Evolutionary conservation across 2,888 invertebrate species (phyloP).

Genomic region (Tenodera sinensis): DNA sequence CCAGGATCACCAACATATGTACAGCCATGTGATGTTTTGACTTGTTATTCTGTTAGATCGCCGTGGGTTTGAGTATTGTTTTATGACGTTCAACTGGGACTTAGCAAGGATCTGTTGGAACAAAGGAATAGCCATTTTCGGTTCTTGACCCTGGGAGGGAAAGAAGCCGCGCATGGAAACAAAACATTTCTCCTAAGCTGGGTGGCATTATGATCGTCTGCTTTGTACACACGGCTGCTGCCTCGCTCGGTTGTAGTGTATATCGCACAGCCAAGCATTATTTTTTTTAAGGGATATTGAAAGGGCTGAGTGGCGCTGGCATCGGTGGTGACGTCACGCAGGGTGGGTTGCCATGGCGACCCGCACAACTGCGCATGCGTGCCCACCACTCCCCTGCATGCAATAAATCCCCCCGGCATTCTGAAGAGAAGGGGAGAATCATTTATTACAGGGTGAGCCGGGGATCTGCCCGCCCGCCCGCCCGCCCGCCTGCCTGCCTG

Average conservation of each 20-base stretch:
- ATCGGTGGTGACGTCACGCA: constrained; percentile 11
- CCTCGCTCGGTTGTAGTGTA: neutral
- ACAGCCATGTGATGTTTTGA: too few relatives aligned
- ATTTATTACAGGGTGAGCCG: constrained; percentile 23
- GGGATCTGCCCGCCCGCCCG: neutral
- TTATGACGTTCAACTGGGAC: too few relatives aligned
- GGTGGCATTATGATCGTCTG: too few relatives aligned
- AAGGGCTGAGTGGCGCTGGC: constrained; percentile 1
- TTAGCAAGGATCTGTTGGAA: too few relatives aligned
- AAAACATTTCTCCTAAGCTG: neutral
- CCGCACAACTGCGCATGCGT: neutral
- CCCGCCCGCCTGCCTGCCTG: neutral
- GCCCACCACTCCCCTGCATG: constrained; percentile 9
- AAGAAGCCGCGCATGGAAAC: neutral
- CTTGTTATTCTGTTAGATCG: too few relatives aligned
- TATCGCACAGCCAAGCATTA: neutral
- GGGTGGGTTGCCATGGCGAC: constrained; percentile 15
- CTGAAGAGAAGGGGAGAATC: constrained; percentile 22
- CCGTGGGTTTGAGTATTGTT: too few relatives aligned
- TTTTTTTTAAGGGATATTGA: constrained; percentile 7
- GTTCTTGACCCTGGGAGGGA: neutral
- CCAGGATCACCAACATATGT: too few relatives aligned
- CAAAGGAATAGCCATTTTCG: neutral
- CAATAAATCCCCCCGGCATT: constrained; percentile 28
- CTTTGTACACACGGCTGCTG: neutral